Percentiles rank a stretch among this genome's conserved stretches.
These are phyloP conservation scores for Chromis chromis DNA, from an alignment of 2,797 vertebrate species.

Conservation along the genomic window DNA sequence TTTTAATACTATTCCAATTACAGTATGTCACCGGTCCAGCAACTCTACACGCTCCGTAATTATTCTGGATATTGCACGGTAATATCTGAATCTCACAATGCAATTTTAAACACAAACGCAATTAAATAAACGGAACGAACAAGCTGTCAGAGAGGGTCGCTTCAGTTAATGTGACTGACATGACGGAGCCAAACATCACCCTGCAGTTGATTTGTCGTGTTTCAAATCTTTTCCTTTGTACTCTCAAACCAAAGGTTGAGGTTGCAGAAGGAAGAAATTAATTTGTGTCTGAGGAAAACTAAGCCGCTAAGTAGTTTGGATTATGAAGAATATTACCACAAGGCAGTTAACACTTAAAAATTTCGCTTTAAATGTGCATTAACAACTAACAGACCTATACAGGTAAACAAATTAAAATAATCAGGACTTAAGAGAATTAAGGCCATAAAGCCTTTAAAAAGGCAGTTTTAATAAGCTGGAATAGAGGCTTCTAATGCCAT, in stretches of 20 bases:
- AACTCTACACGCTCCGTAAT: neutral
- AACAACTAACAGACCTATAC: neutral
- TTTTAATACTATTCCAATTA: constrained; percentile 11
- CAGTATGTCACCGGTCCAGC: neutral
- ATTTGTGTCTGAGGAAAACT: neutral
- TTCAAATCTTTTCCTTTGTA: neutral
- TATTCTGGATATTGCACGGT: neutral
- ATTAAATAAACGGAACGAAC: constrained; percentile 10
- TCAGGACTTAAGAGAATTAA: neutral
- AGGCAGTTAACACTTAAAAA: neutral
- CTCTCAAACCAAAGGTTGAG: neutral
- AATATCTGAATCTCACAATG: constrained; percentile 5
- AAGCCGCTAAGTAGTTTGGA: neutral
- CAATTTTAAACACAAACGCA: constrained; percentile 4
- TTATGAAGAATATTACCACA: neutral
- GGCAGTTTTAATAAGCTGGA: too few species aligned
- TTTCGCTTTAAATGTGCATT: neutral
- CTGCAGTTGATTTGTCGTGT: neutral
- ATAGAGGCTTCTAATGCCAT: too few species aligned
- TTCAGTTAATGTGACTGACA: neutral
- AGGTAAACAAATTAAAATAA: neutral
- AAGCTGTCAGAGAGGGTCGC: neutral
- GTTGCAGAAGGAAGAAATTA: neutral
- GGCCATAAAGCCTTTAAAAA: too few species aligned
- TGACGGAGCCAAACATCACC: neutral